Base-by-base conservation (phyloP, 2,888 invertebrate genomes). In the Cephalotes varians region DNA sequence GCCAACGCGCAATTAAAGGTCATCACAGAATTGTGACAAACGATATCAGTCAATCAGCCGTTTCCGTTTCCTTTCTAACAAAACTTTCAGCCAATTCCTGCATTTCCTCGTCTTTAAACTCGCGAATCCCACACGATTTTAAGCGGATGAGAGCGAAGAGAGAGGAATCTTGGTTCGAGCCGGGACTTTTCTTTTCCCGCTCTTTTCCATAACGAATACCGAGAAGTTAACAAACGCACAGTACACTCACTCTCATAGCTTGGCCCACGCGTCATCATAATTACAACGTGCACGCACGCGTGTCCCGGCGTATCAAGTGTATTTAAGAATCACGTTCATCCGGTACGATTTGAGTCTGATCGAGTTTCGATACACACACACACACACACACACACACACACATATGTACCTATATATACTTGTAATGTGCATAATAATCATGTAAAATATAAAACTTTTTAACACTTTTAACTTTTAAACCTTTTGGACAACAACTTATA, bases 241-340 rank as follows among this genome's bases (percentile, higher is more conserved):
- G 79, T 86, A 87, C 86, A 91, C 88, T 90, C 86, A 84, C 89
- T 86, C 82, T 90, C 90, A 69, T 90, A 90, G 91, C 92, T 92
- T 93, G 89, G 92, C 92, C 93, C 92, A 93, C 92, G 93, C 93
- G 93, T 93, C 92, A 88, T 90, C 92, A 88, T 93, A 93, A 94
- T 93, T 93, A 93, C 93, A 88, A 86, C 90, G 91, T 91, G 89
- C 91, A 92, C 92, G 92, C 92, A 92, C 91, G 92, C 92, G 91
- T 91, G 93, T 91, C 91, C 90, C 87, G 85, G 92, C 91, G 90
- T 93, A 65, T 60, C 72, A 85, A 86, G 44, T 79, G 64, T 56
- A 47, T 79, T 71, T 44, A 31, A 12, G 51, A 25, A 18, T 67
- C 62, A 31, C 15, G 28, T 44, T 64, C 21, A 40, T 12, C 44